These are phyloP conservation scores for Hypomecis punctinalis DNA, from an alignment of 2,888 invertebrate species.

Conservation along the genomic window DNA sequence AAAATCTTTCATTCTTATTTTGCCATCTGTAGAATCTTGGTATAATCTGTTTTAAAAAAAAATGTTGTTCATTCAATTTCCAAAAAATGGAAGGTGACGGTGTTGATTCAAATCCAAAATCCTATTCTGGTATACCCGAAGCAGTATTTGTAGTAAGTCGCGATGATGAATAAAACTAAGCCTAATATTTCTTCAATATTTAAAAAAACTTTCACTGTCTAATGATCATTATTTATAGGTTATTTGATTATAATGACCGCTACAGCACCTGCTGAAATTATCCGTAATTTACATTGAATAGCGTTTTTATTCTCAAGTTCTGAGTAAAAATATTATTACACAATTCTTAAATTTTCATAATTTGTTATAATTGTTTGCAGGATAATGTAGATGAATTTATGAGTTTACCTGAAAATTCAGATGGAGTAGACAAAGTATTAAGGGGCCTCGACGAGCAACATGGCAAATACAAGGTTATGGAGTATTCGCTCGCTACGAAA, in stretches of 20 bases:
- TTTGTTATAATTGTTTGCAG: slow-evolving; percentile 72
- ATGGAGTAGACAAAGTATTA: slow-evolving; percentile 93
- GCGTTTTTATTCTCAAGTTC: slow-evolving; percentile 7
- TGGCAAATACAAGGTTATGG: slow-evolving; percentile 99
- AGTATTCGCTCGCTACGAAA: slow-evolving; percentile 94
- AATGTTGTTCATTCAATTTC: slow-evolving; percentile 6
- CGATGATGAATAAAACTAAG: slow-evolving; percentile 3
- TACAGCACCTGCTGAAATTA: slow-evolving; percentile 26
- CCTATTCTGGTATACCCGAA: slow-evolving; percentile 94
- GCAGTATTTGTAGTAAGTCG: slow-evolving; percentile 93
- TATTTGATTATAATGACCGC: slow-evolving; percentile 19
- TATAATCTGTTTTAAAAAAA: no score
- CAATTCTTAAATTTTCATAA: slow-evolving; percentile 9
- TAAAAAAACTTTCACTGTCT: background rate
- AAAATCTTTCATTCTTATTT: no score
- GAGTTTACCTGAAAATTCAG: slow-evolving; percentile 92
- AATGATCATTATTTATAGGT: slow-evolving; percentile 24
- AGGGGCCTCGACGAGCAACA: slow-evolving; percentile 96
- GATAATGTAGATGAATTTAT: slow-evolving; percentile 98
- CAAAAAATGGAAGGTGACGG: slow-evolving; percentile 77
- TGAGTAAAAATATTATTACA: background rate
- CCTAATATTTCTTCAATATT: background rate
- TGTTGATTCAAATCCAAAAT: slow-evolving; percentile 75
- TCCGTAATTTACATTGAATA: background rate
- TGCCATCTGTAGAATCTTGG: no score